A percentile compares a stretch with the other conserved stretches of the same genome.
These are phyloP conservation scores for Allygus modestus DNA, from an alignment of 2,888 invertebrate genomes.

Conservation along the genomic window DNA sequence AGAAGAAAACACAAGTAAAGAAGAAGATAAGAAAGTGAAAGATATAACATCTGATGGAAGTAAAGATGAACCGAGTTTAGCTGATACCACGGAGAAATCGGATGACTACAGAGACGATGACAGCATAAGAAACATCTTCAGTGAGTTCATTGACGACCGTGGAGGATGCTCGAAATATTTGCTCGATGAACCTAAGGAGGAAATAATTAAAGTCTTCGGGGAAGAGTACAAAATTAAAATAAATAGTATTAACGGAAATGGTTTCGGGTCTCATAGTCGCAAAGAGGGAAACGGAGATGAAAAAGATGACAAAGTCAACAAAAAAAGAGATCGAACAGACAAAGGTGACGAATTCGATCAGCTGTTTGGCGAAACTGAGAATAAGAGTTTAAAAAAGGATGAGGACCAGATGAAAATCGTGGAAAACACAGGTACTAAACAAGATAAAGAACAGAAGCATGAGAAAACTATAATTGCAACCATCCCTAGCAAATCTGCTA, in stretches of 20 bases:
- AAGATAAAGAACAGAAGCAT: background rate
- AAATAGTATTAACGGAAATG: background rate
- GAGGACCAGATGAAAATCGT: background rate
- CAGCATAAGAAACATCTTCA: background rate
- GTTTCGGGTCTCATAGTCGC: background rate
- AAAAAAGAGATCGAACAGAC: background rate
- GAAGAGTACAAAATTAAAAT: conserved; percentile 28
- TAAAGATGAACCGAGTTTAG: background rate
- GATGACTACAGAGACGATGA: conserved; percentile 20
- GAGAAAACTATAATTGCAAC: background rate
- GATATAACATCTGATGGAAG: background rate
- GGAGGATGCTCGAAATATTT: background rate
- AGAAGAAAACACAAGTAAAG: background rate
- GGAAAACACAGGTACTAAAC: background rate
- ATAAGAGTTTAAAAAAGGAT: background rate
- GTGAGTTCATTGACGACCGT: conserved; percentile 15
- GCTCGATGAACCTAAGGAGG: conserved; percentile 12
- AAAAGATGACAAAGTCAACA: background rate
- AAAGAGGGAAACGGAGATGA: background rate
- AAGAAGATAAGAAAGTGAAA: background rate
- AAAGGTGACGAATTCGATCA: background rate
- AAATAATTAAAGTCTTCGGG: conserved; percentile 1
- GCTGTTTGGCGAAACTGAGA: background rate
- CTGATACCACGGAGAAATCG: background rate
- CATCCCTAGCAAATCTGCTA: background rate